Conservation (phyloP, 2,888 invertebrate genomes). For the Phragmatobia fuliginosa region DNA sequence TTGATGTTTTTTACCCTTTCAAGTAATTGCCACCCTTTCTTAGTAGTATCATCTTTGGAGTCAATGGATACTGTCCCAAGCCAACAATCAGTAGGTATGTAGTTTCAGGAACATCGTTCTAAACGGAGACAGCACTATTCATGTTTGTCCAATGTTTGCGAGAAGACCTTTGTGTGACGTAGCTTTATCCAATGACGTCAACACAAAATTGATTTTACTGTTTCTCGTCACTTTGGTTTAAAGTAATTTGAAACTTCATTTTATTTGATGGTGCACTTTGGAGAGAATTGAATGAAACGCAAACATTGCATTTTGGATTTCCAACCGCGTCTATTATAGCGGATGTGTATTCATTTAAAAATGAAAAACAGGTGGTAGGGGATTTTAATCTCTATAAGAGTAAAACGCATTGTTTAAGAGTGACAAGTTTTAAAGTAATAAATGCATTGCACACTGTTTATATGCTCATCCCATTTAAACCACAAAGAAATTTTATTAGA, state of each 20-base stretch:
- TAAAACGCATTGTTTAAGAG: too few relatives aligned
- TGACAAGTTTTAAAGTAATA: too few relatives aligned
- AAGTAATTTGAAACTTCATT: constrained; percentile 26
- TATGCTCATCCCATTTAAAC: background rate
- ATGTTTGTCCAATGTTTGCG: constrained; percentile 43
- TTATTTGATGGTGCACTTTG: background rate
- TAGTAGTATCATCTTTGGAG: constrained; percentile 4
- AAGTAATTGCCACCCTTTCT: background rate
- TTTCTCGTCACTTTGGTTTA: constrained; percentile 23
- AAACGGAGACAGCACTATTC: constrained; percentile 58
- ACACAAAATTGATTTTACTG: constrained; percentile 31
- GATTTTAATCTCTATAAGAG: too few relatives aligned
- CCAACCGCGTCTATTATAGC: too few relatives aligned
- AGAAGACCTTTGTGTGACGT: constrained; percentile 40
- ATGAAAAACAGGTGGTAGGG: too few relatives aligned
- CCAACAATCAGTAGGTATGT: constrained; percentile 59
- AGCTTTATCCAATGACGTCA: constrained; percentile 24
- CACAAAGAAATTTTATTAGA: background rate
- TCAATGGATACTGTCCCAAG: constrained; percentile 35
- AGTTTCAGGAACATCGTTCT: constrained; percentile 72
- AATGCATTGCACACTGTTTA: too few relatives aligned
- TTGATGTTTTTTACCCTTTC: too few relatives aligned
- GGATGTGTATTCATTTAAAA: too few relatives aligned
- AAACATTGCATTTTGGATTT: background rate
- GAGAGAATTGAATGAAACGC: background rate